A percentile compares a stretch with the other conserved stretches of the same genome.
Conservation (phyloP, 1,140 invertebrate species). For the Mycetomoellerius zeteki region DNA sequence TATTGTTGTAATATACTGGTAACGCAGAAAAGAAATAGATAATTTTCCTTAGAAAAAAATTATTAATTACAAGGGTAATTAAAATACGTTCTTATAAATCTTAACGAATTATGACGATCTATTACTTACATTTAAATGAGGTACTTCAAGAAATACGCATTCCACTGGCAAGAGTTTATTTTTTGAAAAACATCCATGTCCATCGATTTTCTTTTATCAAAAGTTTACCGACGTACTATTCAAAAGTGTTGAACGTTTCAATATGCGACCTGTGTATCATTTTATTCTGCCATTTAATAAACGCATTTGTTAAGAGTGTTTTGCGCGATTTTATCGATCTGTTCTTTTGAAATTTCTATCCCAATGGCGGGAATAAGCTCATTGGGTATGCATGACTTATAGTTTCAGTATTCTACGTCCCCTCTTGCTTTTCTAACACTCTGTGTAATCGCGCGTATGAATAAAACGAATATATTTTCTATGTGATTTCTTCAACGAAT, state of each 20-base stretch:
- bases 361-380: conserved; percentile 19
- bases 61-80: neutral
- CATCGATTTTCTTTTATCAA: neutral
- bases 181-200: neutral
- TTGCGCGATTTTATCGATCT: conserved; percentile 10
- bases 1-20: neutral
- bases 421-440: conserved; percentile 29
- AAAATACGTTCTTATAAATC: neutral
- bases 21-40: neutral
- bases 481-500: conserved; percentile 65
- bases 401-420: conserved; percentile 35
- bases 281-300: neutral
- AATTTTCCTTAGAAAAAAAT: neutral
- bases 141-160: neutral
- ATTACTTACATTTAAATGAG: neutral
- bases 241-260: neutral
- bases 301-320: neutral
- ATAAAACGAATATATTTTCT: conserved; percentile 77
- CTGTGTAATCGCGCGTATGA: conserved; percentile 66
- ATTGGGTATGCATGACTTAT: conserved; percentile 52
- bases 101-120: neutral
- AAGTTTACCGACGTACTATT: neutral
- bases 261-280: neutral
- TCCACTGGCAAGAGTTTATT: neutral
- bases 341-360: conserved; percentile 23